Evolutionary conservation across 1,140 invertebrate species (phyloP).

Genomic region (Penaeus chinensis): DNA sequence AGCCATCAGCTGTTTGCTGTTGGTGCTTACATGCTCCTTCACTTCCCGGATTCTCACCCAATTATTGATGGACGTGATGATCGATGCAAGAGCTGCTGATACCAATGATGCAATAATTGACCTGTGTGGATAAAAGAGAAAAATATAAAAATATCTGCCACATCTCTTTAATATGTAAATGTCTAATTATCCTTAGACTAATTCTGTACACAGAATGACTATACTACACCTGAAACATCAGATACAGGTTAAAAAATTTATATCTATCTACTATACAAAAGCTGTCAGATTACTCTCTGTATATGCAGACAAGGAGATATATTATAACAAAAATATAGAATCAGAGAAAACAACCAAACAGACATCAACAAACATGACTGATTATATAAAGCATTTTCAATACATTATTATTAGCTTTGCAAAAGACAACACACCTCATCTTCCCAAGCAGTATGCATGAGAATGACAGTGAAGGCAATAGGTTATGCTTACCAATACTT

Average conservation of each 20-base stretch:
- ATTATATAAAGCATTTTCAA: too few relatives aligned
- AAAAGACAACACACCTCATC: too few relatives aligned
- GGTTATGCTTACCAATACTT: slow-evolving; percentile 38
- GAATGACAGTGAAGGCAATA: not conserved
- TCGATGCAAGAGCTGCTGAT: slow-evolving; percentile 49
- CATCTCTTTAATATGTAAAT: not conserved
- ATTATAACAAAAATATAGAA: too few relatives aligned
- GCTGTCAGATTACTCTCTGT: too few relatives aligned
- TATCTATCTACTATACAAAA: too few relatives aligned
- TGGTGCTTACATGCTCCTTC: slow-evolving; percentile 40
- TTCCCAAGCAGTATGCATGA: too few relatives aligned
- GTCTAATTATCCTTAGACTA: not conserved
- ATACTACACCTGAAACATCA: too few relatives aligned
- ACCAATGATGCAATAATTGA: slow-evolving; percentile 53
- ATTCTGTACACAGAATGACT: not conserved
- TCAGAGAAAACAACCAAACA: too few relatives aligned
- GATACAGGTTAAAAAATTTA: too few relatives aligned
- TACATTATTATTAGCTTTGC: too few relatives aligned
- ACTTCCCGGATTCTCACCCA: slow-evolving; percentile 50
- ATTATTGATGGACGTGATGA: slow-evolving; percentile 52
- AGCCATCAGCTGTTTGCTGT: slow-evolving; percentile 14
- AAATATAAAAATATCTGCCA: not conserved
- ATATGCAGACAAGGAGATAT: too few relatives aligned
- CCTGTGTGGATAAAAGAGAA: slow-evolving; percentile 19
- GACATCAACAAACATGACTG: too few relatives aligned